phyloP scores from a whole-genome alignment of 2,888 invertebrate genomes.

The Lithophane leautieri region DNA sequence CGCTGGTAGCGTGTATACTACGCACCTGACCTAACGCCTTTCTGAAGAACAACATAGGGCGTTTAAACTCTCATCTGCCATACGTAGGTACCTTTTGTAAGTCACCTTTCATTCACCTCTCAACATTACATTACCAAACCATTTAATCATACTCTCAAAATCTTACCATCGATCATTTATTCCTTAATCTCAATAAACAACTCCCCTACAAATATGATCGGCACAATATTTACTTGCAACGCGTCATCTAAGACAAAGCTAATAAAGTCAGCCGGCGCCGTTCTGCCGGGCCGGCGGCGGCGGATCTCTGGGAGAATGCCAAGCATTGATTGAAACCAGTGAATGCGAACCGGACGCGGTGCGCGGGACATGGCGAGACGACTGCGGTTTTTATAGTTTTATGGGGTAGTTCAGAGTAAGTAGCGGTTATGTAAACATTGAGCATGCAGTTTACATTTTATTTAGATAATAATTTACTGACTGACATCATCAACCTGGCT shows the following conservation, averaged over 20 bases:
- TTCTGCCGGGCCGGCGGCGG: conserved; percentile 66
- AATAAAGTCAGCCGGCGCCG: conserved; percentile 79
- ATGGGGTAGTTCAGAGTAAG: conserved; percentile 29
- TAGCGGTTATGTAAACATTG: conserved; percentile 21
- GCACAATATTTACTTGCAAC: conserved; percentile 43
- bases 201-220: conserved; percentile 44
- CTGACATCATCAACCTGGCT: not conserved
- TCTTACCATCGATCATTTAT: not conserved
- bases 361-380: not conserved
- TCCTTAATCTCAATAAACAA: conserved; percentile 17
- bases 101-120: not conserved
- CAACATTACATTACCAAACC: not conserved
- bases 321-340: conserved; percentile 78
- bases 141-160: not conserved
- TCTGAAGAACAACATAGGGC: not conserved
- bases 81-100: too few species aligned
- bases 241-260: conserved; percentile 63
- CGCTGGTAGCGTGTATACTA: too few species aligned
- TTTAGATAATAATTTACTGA: conserved; percentile 1
- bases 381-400: conserved; percentile 26
- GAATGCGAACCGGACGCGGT: conserved; percentile 18
- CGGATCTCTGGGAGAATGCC: conserved; percentile 76
- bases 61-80: not conserved
- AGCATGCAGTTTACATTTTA: conserved; percentile 12
- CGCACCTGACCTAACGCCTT: too few species aligned